These are phyloP conservation scores for Neodon shergylaensis DNA, from an alignment of 2,113 vertebrate genomes.

Conservation along the genomic window DNA sequence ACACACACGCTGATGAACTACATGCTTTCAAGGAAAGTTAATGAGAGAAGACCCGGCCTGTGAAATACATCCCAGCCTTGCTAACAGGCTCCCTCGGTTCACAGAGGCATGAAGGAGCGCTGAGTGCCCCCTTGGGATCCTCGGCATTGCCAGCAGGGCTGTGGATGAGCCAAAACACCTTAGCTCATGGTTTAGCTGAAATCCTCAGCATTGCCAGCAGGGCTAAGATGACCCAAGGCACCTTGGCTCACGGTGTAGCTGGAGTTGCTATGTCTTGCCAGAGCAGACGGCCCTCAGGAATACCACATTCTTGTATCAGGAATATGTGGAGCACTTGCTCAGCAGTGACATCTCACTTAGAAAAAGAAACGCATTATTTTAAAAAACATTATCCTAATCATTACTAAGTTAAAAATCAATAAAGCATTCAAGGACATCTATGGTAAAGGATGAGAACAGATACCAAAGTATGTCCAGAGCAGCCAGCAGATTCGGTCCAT, in stretches of 20 bases:
- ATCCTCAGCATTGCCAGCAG: no score
- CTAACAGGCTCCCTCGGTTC: not conserved
- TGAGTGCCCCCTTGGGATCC: not conserved
- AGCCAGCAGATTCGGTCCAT: not conserved
- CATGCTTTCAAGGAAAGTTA: not conserved
- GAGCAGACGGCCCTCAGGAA: not conserved
- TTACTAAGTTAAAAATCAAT: constrained; percentile 16
- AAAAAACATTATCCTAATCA: not conserved
- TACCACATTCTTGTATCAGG: not conserved
- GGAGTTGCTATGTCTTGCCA: not conserved
- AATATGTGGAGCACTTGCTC: not conserved
- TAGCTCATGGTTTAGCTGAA: not conserved
- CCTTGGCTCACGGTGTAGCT: not conserved
- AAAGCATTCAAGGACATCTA: not conserved
- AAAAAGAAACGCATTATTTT: not conserved
- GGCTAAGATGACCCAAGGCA: no score
- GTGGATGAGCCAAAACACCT: no score
- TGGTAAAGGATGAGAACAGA: not conserved
- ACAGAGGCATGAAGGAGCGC: not conserved
- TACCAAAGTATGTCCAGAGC: constrained; percentile 24
- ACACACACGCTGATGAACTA: not conserved
- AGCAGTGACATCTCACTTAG: not conserved
- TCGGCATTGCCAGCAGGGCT: no score
- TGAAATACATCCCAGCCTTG: not conserved
- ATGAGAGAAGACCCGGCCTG: not conserved